phyloP scores from a whole-genome alignment of 2,797 vertebrate species.

The Holocentrus rufus region DNA sequence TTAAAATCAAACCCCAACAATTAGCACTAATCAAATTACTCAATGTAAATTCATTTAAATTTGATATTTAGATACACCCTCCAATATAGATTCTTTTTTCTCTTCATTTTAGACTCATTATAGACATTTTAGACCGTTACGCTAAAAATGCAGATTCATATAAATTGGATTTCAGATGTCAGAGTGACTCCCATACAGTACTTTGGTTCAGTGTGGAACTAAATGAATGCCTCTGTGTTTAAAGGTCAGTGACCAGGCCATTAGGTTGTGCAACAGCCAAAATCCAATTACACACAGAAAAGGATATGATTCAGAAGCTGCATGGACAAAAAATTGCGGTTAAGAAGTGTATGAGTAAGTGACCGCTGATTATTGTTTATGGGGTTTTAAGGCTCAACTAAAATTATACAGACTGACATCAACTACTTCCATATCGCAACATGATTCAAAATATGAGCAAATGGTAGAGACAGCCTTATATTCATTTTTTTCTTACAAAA shows the following conservation, averaged over 20 bases:
- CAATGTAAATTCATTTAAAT: background rate
- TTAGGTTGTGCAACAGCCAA: background rate
- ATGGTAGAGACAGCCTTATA: constrained; percentile 1
- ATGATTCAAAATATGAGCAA: constrained; percentile 9
- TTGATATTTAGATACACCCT: background rate
- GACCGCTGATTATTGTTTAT: background rate
- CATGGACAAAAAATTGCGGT: background rate
- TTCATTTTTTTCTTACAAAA: background rate
- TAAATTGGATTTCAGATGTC: background rate
- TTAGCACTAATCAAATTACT: background rate
- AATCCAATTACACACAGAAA: background rate
- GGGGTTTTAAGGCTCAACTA: background rate
- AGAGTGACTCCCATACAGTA: background rate
- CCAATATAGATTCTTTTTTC: background rate
- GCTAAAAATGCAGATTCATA: background rate
- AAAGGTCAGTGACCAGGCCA: no score
- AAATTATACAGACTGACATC: background rate
- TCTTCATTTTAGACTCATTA: background rate
- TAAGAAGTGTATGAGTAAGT: background rate
- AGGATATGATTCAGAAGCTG: background rate
- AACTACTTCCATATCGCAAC: background rate
- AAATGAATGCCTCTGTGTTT: no score
- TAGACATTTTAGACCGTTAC: background rate
- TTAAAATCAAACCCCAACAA: background rate
- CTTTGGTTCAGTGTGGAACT: background rate